Base-by-base conservation (phyloP, 2,797 vertebrate genomes). In the Enteromius mattozi region DNA sequence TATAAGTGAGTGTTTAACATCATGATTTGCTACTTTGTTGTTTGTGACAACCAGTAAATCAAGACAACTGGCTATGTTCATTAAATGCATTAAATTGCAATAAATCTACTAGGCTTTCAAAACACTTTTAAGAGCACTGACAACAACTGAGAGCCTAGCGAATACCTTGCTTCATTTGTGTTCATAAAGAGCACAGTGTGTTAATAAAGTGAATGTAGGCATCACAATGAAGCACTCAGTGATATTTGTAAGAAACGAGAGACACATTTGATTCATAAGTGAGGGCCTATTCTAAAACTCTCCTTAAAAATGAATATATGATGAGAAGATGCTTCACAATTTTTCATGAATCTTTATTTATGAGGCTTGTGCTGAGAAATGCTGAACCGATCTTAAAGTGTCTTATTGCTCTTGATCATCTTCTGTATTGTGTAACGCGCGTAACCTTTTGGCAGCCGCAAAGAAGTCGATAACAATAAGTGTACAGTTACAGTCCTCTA, bases 401-500 rank as follows among this genome's bases (percentile, higher is more conserved):
- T 71, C 80, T 88, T 85, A 88, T 87, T 87, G 87, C 79, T 84
- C 82, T 81, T 86, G 82, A 86, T 88, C 86, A 88, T 87, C 74
- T 78, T 87, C 83, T 72, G 71, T 82, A 86, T 84, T 77, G 83
- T 83, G 87, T 89, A 87, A 86, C 78, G 68, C 61, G 75, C 51
- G 71, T 85, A 89, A 86, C 84, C 68, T 76, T 88, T 85, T 88
- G 88, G 84, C 88, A 89, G 87, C 81, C 45, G 19, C 81, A 56
- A 74, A 82, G 37, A 66, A 85, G 89, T 88, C 89, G 85, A 89
- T 89, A 88, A 83, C 86, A 86, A 82, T 78, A 85, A 85, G 88
- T 88, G 63, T 90, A 87, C 76, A 82, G 86, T 91, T 89, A 89
- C 88, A 86, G 80, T 81, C 86, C 83, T 86, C 87, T 78, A 78